A percentile compares a stretch with the other conserved stretches of the same genome.
Evolutionary conservation across 2,888 invertebrate species (phyloP).

Genomic region (Phyllotreta striolata): DNA sequence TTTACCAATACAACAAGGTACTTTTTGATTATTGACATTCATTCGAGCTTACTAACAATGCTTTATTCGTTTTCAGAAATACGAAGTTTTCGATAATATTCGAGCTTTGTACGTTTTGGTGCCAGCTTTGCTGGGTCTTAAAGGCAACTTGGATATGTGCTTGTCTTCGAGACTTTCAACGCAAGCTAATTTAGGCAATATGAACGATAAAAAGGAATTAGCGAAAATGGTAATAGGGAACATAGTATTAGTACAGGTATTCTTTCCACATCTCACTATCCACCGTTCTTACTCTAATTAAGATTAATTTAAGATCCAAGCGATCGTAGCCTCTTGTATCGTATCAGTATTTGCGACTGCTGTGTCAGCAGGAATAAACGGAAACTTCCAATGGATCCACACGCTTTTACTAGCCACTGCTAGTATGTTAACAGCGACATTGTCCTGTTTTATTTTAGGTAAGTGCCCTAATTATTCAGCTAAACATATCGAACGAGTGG

Average conservation of each 20-base stretch:
- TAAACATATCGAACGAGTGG: no score
- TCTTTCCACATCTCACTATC: slow-evolving; percentile 16
- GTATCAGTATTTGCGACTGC: slow-evolving; percentile 85
- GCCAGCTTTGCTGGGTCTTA: slow-evolving; percentile 80
- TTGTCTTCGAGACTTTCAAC: slow-evolving; percentile 95
- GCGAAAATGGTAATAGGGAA: slow-evolving; percentile 88
- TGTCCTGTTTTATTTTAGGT: slow-evolving; percentile 93
- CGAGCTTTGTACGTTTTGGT: slow-evolving; percentile 83
- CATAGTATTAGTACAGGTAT: slow-evolving; percentile 86
- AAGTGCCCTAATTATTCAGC: slow-evolving; percentile 47
- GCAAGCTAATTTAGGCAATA: slow-evolving; percentile 91
- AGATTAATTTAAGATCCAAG: slow-evolving; percentile 74
- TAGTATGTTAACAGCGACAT: slow-evolving; percentile 88
- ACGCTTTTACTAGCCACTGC: slow-evolving; percentile 81
- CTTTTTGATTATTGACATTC: no score
- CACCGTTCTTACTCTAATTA: neutral
- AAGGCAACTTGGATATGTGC: slow-evolving; percentile 97
- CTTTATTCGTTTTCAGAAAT: slow-evolving; percentile 66
- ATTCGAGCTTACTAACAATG: neutral
- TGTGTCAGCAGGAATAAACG: slow-evolving; percentile 74
- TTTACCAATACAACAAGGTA: no score
- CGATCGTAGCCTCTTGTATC: slow-evolving; percentile 86
- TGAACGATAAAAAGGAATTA: slow-evolving; percentile 81
- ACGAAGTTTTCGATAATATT: slow-evolving; percentile 75
- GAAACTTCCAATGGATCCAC: slow-evolving; percentile 72